Evolutionary conservation across 2,113 vertebrate species (phyloP).

Genomic region (Gymnorhina tibicen): DNA sequence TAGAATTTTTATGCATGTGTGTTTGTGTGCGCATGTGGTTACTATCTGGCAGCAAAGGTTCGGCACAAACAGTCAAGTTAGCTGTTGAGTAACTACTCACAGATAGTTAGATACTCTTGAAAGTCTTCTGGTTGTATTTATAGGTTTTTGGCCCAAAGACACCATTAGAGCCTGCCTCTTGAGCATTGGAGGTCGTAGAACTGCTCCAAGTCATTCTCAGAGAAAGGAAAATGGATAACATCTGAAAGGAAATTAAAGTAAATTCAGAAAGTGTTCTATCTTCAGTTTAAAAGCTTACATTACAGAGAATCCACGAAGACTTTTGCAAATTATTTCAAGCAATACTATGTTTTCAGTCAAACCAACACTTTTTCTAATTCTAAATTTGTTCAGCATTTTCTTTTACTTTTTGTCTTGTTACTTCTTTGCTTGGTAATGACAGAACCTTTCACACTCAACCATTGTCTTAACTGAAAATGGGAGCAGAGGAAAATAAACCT

Average conservation of each 20-base stretch:
- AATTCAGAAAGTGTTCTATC: neutral
- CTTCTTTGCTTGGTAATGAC: neutral
- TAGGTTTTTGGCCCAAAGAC: neutral
- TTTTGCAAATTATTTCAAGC: neutral
- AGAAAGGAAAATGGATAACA: neutral
- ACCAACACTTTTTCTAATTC: neutral
- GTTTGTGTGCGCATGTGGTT: neutral
- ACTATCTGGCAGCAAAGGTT: neutral
- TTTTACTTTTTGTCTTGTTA: neutral
- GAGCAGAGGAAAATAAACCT: neutral
- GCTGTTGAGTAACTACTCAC: neutral
- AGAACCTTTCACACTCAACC: neutral
- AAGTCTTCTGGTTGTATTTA: neutral
- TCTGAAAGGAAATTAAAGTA: neutral
- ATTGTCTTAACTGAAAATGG: neutral
- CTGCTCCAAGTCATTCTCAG: neutral
- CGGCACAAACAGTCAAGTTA: neutral
- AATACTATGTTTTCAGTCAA: neutral
- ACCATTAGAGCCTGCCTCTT: neutral
- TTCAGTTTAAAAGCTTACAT: neutral
- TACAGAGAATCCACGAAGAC: neutral
- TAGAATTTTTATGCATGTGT: neutral
- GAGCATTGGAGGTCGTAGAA: neutral
- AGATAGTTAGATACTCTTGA: neutral
- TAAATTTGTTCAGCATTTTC: neutral